Base-by-base conservation (phyloP, 2,888 invertebrate species). In the Furcula furcula region DNA sequence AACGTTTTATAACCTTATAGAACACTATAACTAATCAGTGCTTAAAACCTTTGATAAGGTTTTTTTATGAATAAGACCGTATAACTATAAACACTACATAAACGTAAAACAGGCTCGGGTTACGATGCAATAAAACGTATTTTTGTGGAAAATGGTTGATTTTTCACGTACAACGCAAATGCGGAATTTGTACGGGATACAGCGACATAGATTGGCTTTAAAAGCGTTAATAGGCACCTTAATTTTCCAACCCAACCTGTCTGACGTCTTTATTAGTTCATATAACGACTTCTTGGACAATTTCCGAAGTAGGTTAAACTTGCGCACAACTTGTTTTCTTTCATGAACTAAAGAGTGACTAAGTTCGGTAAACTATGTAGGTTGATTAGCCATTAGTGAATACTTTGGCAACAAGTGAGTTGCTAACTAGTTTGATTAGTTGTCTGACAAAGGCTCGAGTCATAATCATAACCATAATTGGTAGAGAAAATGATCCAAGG, bases 141-240 rank as follows among this genome's bases (percentile, higher is more conserved):
- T 46, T 40, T 39, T 28, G 31, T 44, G 26, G 40, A 44, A 46
- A 38, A 46, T 51, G 55, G 55, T 58, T 55, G 40, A 53, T 31
- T 34, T 9, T 49, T 31, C 40, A 48, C 43, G 26, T 34, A 42
- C 51, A 47, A 53, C 43, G 40, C 36, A 54, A 45, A 55, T 50
- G 55, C 29, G 40, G 60, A 55, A 48, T n/a, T n/a, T n/a, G n/a
- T 54, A 52, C 36, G 54, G 53, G 48, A 61, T 66, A 63, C 65
- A 64, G 46, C 51, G 46, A 35, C 48, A 55, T 49, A 57, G 59
- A 66, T 69, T 66, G 66, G 50, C 62, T 47, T 64, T 69, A 57
- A 63, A 59, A 53, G 55, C 58, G 46, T 67, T 61, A 57, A 62
- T 49, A 55, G 47, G 58, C 51, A 50, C 50, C 51, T n/a, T n/a